These are phyloP conservation scores for Lapara coniferarum DNA, from an alignment of 2,888 invertebrate genomes.

Conservation along the genomic window DNA sequence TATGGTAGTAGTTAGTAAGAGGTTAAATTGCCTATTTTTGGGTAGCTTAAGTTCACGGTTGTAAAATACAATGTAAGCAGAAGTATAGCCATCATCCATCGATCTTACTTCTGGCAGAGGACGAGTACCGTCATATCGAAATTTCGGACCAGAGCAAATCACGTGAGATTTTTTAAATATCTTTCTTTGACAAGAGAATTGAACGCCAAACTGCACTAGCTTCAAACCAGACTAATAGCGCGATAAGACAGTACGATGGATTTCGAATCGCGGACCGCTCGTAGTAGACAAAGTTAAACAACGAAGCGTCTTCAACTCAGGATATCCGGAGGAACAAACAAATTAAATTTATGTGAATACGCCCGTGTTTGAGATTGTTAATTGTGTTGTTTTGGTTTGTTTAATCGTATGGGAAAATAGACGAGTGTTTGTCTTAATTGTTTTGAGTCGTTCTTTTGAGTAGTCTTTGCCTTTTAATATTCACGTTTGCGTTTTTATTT, in stretches of 20 bases:
- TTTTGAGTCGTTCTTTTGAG: not conserved
- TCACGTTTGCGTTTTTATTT: too few species aligned
- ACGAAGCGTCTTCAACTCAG: slow-evolving; percentile 15
- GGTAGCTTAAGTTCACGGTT: too few species aligned
- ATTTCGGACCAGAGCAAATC: too few species aligned
- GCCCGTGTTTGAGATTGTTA: slow-evolving; percentile 21
- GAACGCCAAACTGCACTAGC: not conserved
- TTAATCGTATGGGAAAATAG: slow-evolving; percentile 1
- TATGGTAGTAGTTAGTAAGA: too few species aligned
- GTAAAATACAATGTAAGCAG: too few species aligned
- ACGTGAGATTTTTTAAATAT: too few species aligned
- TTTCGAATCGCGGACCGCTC: not conserved
- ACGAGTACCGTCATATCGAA: too few species aligned
- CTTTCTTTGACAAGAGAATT: too few species aligned
- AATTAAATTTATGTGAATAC: slow-evolving; percentile 11
- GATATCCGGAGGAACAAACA: slow-evolving; percentile 29
- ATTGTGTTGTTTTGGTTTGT: slow-evolving; percentile 25
- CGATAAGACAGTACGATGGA: not conserved
- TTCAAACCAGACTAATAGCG: not conserved
- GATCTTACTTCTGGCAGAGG: too few species aligned
- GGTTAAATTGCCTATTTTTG: too few species aligned
- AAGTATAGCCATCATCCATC: too few species aligned
- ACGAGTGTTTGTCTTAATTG: slow-evolving; percentile 1
- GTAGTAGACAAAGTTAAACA: slow-evolving; percentile 20
- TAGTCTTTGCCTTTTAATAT: not conserved